phyloP scores from a whole-genome alignment of 2,888 invertebrate genomes.

The Orthosia gothica region DNA sequence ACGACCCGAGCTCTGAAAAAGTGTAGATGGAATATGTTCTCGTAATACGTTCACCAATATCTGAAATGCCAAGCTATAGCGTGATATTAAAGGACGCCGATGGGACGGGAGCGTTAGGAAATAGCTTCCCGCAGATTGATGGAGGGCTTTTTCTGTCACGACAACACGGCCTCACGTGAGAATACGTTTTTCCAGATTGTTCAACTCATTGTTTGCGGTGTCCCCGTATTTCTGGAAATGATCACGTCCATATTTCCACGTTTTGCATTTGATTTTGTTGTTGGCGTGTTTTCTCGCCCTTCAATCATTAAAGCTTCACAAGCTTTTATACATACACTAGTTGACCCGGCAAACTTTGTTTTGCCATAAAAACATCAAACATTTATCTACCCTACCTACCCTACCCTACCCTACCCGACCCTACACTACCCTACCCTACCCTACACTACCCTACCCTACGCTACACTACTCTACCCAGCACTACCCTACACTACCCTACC shows the following conservation, averaged over 20 bases:
- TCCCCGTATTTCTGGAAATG: conserved; percentile 70
- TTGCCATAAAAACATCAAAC: too few species aligned
- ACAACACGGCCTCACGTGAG: conserved; percentile 82
- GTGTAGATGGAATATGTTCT: conserved; percentile 74
- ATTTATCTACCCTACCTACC: too few species aligned
- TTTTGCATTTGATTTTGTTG: conserved; percentile 61
- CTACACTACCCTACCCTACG: too few species aligned
- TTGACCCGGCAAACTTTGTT: too few species aligned
- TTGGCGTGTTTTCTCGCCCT: conserved; percentile 29
- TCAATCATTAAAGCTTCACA: conserved; percentile 9
- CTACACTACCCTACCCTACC: too few species aligned
- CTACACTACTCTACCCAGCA: too few species aligned
- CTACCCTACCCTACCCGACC: too few species aligned
- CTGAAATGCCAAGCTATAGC: conserved; percentile 77
- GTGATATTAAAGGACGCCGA: conserved; percentile 79
- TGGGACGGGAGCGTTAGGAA: conserved; percentile 80
- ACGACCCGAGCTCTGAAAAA: conserved; percentile 61
- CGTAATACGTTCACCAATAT: conserved; percentile 80
- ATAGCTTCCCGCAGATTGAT: conserved; percentile 84
- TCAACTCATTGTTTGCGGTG: conserved; percentile 73
- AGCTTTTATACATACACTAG: too few species aligned
- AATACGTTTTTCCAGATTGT: conserved; percentile 81
- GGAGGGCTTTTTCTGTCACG: conserved; percentile 86
- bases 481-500: too few species aligned
- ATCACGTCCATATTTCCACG: conserved; percentile 73